Conservation (phyloP, 2,113 vertebrate genomes). For the Falcunculus frontatus region DNA sequence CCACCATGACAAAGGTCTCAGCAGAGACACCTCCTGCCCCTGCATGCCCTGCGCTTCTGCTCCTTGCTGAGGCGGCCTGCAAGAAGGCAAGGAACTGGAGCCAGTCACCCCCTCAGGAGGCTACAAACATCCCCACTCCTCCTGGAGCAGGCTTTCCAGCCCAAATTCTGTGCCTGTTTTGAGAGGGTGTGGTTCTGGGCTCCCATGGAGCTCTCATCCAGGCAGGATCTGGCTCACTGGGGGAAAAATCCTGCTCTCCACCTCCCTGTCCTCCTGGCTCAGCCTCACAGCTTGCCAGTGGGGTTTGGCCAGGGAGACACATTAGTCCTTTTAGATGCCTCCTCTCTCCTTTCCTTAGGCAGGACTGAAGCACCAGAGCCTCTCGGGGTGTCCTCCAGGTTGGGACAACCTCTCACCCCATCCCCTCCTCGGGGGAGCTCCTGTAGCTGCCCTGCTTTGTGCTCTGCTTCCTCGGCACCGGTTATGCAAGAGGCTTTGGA, state of each 20-base stretch:
- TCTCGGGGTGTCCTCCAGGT: rapidly evolving
- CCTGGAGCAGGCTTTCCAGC: neutral
- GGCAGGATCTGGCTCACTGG: rapidly evolving
- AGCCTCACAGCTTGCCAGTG: neutral
- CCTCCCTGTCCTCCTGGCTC: neutral
- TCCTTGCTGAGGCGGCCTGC: rapidly evolving
- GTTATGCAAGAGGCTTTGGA: neutral
- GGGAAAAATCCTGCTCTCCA: neutral
- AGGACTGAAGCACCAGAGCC: neutral
- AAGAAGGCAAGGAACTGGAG: neutral
- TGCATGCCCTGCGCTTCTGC: neutral
- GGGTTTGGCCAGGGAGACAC: neutral
- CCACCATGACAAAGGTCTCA: rapidly evolving
- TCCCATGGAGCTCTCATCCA: neutral
- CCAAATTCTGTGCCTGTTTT: neutral
- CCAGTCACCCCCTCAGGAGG: neutral
- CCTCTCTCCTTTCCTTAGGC: neutral
- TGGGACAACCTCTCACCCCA: neutral
- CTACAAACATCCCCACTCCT: neutral
- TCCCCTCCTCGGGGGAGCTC: neutral
- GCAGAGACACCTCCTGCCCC: neutral
- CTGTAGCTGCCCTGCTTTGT: neutral
- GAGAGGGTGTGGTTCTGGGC: neutral
- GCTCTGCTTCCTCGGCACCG: neutral
- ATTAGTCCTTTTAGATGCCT: neutral